These are phyloP conservation scores for Cirrhinus mrigala DNA, from an alignment of 2,797 vertebrate species.

Conservation along the genomic window DNA sequence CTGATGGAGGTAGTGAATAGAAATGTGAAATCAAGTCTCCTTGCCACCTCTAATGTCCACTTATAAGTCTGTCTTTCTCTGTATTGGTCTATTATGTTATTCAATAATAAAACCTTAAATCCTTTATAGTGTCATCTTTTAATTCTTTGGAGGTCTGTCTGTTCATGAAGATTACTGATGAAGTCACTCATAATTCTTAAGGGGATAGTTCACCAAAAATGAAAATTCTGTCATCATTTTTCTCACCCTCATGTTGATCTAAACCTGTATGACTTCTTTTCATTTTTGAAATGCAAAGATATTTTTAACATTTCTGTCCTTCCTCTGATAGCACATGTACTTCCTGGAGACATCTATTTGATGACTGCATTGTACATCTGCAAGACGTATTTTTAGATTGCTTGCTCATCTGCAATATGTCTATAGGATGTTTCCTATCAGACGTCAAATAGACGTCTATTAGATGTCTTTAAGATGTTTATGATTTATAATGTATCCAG, in stretches of 20 bases:
- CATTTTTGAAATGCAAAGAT: neutral
- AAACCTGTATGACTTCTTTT: neutral
- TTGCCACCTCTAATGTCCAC: slow-evolving; percentile 72
- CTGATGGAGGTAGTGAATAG: slow-evolving; percentile 66
- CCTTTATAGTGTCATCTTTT: neutral
- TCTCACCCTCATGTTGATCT: neutral
- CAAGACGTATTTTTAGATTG: too few relatives aligned
- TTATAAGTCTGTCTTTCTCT: slow-evolving; percentile 71
- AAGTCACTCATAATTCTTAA: neutral
- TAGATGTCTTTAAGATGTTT: too few relatives aligned
- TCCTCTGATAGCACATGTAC: neutral
- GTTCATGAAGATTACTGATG: neutral
- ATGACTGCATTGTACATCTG: too few relatives aligned
- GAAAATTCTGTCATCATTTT: neutral
- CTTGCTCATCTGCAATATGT: too few relatives aligned
- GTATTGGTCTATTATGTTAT: slow-evolving; percentile 71
- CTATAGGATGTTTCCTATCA: too few relatives aligned
- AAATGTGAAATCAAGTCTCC: slow-evolving; percentile 74
- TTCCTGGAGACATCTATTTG: too few relatives aligned
- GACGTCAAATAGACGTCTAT: too few relatives aligned
- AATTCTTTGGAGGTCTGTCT: neutral
- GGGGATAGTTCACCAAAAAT: neutral
- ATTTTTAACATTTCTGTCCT: neutral
- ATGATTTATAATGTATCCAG: too few relatives aligned
- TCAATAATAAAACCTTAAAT: slow-evolving; percentile 77